phyloP scores from a whole-genome alignment of 2,888 invertebrate species.

The Ochlodes sylvanus region DNA sequence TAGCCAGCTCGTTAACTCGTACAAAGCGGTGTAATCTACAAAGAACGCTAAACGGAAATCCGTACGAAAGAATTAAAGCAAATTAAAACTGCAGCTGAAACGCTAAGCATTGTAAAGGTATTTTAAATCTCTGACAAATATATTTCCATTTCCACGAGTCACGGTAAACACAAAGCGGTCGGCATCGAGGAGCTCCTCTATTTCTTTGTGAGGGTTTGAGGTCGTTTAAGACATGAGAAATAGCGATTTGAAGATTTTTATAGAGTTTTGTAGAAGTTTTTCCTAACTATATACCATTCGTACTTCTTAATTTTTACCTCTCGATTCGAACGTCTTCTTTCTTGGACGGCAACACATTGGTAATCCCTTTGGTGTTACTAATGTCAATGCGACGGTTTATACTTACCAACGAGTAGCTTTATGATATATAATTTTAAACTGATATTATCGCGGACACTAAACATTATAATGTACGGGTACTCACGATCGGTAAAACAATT shows the following conservation, averaged over 20 bases:
- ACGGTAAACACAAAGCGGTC: conserved; percentile 38
- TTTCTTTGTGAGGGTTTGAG: conserved; percentile 31
- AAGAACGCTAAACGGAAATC: conserved; percentile 16
- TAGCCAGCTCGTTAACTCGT: conserved; percentile 14
- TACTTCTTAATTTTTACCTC: too few relatives aligned
- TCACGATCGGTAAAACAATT: too few relatives aligned
- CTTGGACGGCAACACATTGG: too few relatives aligned
- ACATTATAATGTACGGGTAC: too few relatives aligned
- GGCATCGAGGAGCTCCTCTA: conserved; percentile 34
- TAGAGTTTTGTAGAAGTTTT: too few relatives aligned
- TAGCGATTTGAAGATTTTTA: conserved; percentile 12
- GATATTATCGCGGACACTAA: too few relatives aligned
- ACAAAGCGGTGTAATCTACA: conserved; percentile 18
- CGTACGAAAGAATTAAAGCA: conserved; percentile 27
- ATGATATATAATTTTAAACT: too few relatives aligned
- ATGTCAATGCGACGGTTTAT: too few relatives aligned
- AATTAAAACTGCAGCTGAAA: conserved; percentile 35
- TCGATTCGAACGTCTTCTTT: too few relatives aligned
- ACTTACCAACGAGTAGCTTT: too few relatives aligned
- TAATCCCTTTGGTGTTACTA: too few relatives aligned
- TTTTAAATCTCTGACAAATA: conserved; percentile 39
- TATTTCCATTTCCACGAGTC: conserved; percentile 39
- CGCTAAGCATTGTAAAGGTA: conserved; percentile 31
- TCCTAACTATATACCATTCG: too few relatives aligned
- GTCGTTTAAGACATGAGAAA: background rate